Evolutionary conservation across 37 sponge, comb jelly and placozoan genomes (phyloP), one percentile per base, ranked within the genome.

Genomic region (Halichondria panicea): DNA sequence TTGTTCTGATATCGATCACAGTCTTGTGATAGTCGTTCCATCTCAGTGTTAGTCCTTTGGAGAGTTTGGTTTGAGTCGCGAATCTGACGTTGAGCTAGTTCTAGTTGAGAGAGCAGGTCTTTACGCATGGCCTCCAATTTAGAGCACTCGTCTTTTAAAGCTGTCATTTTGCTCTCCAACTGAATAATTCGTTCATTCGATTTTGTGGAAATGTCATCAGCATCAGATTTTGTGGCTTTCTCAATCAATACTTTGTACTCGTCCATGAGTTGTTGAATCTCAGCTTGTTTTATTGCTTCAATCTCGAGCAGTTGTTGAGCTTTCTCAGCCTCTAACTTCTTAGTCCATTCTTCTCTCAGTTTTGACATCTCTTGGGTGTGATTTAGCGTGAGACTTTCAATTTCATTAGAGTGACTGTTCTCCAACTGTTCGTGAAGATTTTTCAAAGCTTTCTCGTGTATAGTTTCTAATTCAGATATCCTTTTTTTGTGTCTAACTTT

Each of bases 31-130:
- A 80, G 76, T 31, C 61, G 65, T 13, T 39, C 5, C 18, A 65
- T 65, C 6, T 71, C 82, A 7, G 50, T 36, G 22, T 43, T 43
- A 37, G 9, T 34, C 9, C 27, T 55, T 5, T 22, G 19, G 6
- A 72, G 0, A 33, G 36, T 28, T 2, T 63, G 37, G 30, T 82
- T 60, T 24, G 46, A 3, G 28, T 86, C 83, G 43, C 77, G 58
- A 0, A 64, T 27, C 5, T 76, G 69, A 0, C 56, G 63, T 30
- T 78, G 84, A 1, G 77, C 38, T 19, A 50, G 24, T 55, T 88
- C 89, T 27, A 88, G 27, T 68, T 82, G 84, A 5, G 89, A 82
- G 38, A 83, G 52, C 2, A 88, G 48, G 28, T 72, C 84, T 68
- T 70, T 31, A 25, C 66, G 57, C 24, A 27, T 30, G 9, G 55